Evolutionary conservation across 2,113 vertebrate species (phyloP).

Genomic region (Hiodon alosoides): DNA sequence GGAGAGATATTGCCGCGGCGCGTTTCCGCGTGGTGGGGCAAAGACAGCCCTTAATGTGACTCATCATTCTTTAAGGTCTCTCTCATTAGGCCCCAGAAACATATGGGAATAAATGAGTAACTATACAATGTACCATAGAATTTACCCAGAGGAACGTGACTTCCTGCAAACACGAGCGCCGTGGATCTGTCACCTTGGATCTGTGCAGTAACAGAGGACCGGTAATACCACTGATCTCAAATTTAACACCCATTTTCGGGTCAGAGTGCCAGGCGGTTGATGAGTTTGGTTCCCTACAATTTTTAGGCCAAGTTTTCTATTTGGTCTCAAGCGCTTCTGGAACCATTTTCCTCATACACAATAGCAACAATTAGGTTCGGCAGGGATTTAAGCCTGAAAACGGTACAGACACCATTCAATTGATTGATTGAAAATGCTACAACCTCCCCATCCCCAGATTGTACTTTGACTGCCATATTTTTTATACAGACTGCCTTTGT

Average conservation of each 20-base stretch:
- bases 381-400: too few species aligned
- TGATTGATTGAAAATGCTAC: background rate
- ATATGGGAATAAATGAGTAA: background rate
- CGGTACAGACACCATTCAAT: too few species aligned
- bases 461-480: background rate
- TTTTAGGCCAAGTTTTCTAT: too few species aligned
- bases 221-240: too few species aligned
- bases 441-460: background rate
- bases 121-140: background rate
- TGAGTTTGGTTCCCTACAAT: too few species aligned
- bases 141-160: background rate
- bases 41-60: slow-evolving; percentile 12
- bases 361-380: too few species aligned
- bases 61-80: slow-evolving; percentile 5
- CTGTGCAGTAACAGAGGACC: background rate
- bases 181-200: background rate
- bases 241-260: too few species aligned
- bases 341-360: too few species aligned
- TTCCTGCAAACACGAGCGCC: background rate
- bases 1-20: slow-evolving; percentile 1
- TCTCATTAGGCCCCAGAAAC: too few species aligned
- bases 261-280: too few species aligned
- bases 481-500: background rate
- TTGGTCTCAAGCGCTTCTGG: too few species aligned
- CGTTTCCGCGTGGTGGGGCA: background rate